Evolutionary conservation across 2,113 vertebrate species (phyloP).

Genomic region (Seriola dumerili): DNA sequence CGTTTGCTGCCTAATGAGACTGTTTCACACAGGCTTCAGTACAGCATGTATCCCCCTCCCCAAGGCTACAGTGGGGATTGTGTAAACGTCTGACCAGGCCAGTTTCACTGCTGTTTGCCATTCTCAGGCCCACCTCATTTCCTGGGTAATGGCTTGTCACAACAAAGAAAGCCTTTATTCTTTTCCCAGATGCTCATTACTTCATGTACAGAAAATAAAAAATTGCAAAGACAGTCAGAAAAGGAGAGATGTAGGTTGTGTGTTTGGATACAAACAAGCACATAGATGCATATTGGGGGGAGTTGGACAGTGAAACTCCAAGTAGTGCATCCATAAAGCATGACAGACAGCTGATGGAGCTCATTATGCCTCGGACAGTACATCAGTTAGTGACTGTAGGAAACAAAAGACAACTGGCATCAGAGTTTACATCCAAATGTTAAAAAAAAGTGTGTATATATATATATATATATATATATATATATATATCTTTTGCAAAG

Average conservation of each 20-base stretch:
- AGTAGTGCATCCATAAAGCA: background rate
- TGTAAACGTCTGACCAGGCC: slow-evolving; percentile 48
- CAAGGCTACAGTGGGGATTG: slow-evolving; percentile 25
- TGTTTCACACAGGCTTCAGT: slow-evolving; percentile 54
- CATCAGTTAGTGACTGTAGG: background rate
- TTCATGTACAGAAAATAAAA: slow-evolving; percentile 2
- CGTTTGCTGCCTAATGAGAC: slow-evolving; percentile 62
- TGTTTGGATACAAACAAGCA: background rate
- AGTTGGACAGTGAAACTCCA: background rate
- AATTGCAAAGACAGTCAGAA: background rate
- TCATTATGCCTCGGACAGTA: slow-evolving; percentile 19
- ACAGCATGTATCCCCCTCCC: slow-evolving; percentile 22
- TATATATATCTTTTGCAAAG: too few relatives aligned
- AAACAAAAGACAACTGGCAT: background rate
- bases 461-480: too few relatives aligned
- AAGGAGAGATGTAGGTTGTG: slow-evolving; percentile 1
- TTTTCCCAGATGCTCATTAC: slow-evolving; percentile 36
- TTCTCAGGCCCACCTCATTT: slow-evolving; percentile 53
- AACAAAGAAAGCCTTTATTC: slow-evolving; percentile 49
- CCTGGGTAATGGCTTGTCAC: slow-evolving; percentile 50
- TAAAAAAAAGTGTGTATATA: background rate
- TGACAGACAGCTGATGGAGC: slow-evolving; percentile 16
- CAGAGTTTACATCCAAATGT: slow-evolving; percentile 5
- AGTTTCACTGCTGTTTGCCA: slow-evolving; percentile 39
- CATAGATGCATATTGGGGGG: background rate